A percentile compares a stretch with the other conserved stretches of the same genome.
phyloP scores from a whole-genome alignment of 2,888 invertebrate species.

The Thymelicus acteon region DNA sequence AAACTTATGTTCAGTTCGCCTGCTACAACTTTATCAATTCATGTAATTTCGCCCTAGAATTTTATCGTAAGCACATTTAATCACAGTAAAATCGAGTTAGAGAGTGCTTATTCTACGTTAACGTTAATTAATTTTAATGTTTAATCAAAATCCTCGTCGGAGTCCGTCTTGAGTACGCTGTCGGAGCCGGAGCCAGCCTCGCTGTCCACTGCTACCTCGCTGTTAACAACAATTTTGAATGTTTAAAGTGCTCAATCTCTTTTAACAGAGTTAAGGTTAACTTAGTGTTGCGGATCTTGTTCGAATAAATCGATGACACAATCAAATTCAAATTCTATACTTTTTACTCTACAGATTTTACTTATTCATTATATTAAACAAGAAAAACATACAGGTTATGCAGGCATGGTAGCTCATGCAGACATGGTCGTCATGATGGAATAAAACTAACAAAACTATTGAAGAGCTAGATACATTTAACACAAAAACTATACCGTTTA shows the following conservation, averaged over 20 bases:
- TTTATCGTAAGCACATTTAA: conserved; percentile 2
- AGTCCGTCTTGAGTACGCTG: conserved; percentile 79
- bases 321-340: too few species aligned
- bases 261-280: too few species aligned
- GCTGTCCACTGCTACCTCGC: conserved; percentile 75
- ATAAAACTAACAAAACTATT: neutral
- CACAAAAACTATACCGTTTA: neutral
- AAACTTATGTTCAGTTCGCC: too few species aligned
- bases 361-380: too few species aligned
- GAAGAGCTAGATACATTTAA: neutral
- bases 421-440: neutral
- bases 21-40: neutral
- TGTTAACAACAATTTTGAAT: conserved; percentile 46
- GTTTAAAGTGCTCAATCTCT: too few species aligned
- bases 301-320: too few species aligned
- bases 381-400: neutral
- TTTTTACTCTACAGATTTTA: too few species aligned
- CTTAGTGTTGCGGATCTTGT: too few species aligned
- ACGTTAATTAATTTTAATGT: conserved; percentile 38
- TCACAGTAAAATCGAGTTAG: neutral
- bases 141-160: conserved; percentile 80
- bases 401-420: neutral
- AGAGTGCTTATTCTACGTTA: conserved; percentile 21
- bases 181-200: conserved; percentile 78
- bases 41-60: neutral